Evolutionary conservation across 2,113 vertebrate genomes (phyloP).

Genomic region (Ceuthmochares aereus): DNA sequence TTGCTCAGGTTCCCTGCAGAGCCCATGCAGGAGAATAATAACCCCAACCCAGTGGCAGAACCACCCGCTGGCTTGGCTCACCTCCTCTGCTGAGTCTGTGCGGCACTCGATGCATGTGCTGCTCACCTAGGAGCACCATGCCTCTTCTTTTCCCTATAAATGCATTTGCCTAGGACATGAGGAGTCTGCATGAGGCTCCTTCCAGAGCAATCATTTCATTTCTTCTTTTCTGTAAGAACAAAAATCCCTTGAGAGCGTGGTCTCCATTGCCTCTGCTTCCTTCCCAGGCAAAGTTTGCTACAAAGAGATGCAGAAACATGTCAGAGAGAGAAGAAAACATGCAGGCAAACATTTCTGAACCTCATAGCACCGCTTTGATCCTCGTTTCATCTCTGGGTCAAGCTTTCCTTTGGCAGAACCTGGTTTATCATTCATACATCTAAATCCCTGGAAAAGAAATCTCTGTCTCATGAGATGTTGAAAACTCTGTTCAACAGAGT

Average conservation of each 20-base stretch:
- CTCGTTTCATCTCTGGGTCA: neutral
- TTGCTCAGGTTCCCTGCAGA: neutral
- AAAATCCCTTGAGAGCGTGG: neutral
- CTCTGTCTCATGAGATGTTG: neutral
- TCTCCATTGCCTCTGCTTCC: neutral
- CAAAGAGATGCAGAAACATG: neutral
- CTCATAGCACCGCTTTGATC: neutral
- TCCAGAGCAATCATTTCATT: neutral
- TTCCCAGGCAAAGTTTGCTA: neutral
- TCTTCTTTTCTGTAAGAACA: neutral
- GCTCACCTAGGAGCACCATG: neutral
- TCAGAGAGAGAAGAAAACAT: neutral
- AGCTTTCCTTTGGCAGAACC: neutral
- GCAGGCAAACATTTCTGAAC: neutral
- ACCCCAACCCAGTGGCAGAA: neutral
- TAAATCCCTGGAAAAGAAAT: neutral
- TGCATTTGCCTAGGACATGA: accelerated
- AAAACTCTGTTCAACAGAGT: neutral
- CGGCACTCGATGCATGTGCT: accelerated
- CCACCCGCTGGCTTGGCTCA: accelerated
- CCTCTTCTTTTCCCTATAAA: neutral
- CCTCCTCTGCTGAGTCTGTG: neutral
- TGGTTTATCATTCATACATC: neutral
- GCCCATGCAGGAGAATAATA: neutral
- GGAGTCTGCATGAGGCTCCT: neutral